These are phyloP conservation scores for Thereva nobilitata DNA, from an alignment of 2,888 invertebrate genomes.

Conservation along the genomic window DNA sequence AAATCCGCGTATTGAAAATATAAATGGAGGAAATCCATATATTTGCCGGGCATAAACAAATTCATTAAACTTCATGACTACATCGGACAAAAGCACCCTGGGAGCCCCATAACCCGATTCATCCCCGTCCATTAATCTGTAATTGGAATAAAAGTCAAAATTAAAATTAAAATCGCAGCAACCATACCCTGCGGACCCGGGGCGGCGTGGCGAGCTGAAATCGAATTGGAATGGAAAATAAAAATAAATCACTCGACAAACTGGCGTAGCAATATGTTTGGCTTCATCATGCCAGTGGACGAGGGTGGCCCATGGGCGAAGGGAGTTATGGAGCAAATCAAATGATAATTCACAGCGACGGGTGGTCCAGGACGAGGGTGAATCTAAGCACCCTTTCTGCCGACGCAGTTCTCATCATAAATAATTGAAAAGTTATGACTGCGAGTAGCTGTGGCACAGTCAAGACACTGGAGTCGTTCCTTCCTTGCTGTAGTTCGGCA, in stretches of 20 bases:
- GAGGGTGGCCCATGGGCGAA: neutral
- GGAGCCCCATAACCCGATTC: conserved; percentile 7
- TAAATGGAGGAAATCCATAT: conserved; percentile 1
- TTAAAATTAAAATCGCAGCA: conserved; percentile 27
- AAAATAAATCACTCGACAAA: conserved; percentile 42
- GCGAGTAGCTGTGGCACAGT: conserved; percentile 1
- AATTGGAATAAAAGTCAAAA: conserved; percentile 36
- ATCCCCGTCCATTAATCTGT: conserved; percentile 27
- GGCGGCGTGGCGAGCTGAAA: conserved; percentile 20
- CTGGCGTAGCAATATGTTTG: conserved; percentile 42
- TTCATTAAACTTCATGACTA: conserved; percentile 30
- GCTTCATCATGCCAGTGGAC: conserved; percentile 31
- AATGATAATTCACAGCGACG: conserved; percentile 44
- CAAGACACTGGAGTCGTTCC: neutral
- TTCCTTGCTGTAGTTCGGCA: neutral
- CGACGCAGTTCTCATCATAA: conserved; percentile 3
- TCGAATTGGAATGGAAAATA: conserved; percentile 39
- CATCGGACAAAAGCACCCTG: neutral
- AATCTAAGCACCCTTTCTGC: conserved; percentile 6
- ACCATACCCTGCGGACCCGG: neutral
- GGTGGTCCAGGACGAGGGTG: conserved; percentile 37
- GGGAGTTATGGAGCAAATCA: conserved; percentile 30
- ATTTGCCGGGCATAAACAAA: conserved; percentile 24
- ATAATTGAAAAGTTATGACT: conserved; percentile 12
- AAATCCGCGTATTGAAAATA: conserved; percentile 1